Evolutionary conservation across 2,888 invertebrate species (phyloP).

Genomic region (Sialis lutaria): DNA sequence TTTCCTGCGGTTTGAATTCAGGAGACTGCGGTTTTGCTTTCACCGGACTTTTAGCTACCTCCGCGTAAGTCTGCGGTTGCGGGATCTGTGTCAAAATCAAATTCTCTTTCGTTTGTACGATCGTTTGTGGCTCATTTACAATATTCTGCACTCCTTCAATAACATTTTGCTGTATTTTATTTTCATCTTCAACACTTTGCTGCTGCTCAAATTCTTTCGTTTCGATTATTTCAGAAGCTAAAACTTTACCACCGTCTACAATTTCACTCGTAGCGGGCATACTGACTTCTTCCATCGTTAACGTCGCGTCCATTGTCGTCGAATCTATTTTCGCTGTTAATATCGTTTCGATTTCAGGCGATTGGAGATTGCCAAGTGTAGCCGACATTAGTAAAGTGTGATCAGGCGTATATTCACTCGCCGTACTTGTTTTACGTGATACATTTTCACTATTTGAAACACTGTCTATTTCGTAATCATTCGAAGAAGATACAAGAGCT

Average conservation of each 20-base stretch:
- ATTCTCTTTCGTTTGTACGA: neutral
- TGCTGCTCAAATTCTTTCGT: neutral
- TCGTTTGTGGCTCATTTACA: neutral
- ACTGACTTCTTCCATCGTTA: neutral
- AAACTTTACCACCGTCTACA: too few relatives aligned
- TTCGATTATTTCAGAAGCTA: slow-evolving; percentile 1
- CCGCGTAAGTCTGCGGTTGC: slow-evolving; percentile 3
- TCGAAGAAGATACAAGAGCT: slow-evolving; percentile 1
- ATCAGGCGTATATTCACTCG: slow-evolving; percentile 37
- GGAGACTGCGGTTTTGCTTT: slow-evolving; percentile 3
- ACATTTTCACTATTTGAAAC: slow-evolving; percentile 26
- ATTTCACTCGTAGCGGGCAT: too few relatives aligned
- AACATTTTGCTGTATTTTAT: neutral
- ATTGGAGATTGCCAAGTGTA: neutral
- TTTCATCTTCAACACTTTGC: neutral
- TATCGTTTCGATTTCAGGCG: neutral
- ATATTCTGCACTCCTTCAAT: neutral
- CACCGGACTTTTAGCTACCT: slow-evolving; percentile 5
- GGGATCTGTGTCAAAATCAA: neutral
- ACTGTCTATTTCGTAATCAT: slow-evolving; percentile 16
- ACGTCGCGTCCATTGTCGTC: neutral
- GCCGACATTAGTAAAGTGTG: slow-evolving; percentile 23
- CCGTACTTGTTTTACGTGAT: slow-evolving; percentile 37
- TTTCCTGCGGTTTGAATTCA: slow-evolving; percentile 11
- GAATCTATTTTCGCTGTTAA: neutral